Evolutionary conservation across 2,113 vertebrate genomes (phyloP).

Genomic region (Elanoides forficatus): DNA sequence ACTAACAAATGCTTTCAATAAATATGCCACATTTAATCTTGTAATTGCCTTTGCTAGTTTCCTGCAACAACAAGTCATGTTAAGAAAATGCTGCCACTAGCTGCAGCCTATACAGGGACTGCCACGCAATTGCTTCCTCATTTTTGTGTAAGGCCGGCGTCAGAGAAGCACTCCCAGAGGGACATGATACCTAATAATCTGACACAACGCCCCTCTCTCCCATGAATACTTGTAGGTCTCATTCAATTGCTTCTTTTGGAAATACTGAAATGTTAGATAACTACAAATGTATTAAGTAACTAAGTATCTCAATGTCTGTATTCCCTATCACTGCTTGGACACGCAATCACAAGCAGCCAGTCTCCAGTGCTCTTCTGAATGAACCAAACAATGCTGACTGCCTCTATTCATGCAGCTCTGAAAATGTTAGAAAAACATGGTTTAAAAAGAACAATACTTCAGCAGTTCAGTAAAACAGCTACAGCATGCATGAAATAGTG

Average conservation of each 20-base stretch:
- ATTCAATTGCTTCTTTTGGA: neutral
- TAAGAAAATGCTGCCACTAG: neutral
- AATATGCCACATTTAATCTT: neutral
- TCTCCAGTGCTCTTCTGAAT: neutral
- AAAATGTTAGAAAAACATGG: neutral
- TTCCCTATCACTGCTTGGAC: neutral
- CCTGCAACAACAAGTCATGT: neutral
- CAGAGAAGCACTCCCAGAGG: neutral
- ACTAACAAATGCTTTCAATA: neutral
- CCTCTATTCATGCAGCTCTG: neutral
- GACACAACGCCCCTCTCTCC: accelerated
- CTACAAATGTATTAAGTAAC: neutral
- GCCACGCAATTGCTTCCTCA: neutral
- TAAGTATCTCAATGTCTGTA: neutral
- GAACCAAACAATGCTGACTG: neutral
- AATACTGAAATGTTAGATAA: neutral
- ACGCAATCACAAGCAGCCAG: neutral
- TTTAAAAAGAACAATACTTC: neutral
- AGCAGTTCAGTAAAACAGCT: neutral
- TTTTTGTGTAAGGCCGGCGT: neutral
- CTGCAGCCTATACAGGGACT: neutral
- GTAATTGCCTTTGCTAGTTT: neutral
- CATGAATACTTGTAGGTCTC: neutral
- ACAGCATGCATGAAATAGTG: neutral
- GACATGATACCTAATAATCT: no score